Evolutionary conservation across 2,113 vertebrate genomes (phyloP).

Genomic region (Myodes glareolus): DNA sequence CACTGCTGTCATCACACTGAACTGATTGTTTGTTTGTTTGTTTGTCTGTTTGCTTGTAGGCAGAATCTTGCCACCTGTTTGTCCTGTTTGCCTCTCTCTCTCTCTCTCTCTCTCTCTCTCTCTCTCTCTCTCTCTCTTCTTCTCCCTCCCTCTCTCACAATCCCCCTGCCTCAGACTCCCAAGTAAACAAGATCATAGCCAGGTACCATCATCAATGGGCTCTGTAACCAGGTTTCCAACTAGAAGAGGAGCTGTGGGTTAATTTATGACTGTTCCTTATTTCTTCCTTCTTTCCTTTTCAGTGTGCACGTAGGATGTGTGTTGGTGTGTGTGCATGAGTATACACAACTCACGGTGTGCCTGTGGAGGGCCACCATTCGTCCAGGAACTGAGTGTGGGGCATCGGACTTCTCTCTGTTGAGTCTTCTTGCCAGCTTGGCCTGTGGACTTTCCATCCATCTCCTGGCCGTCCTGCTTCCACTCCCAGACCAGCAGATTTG

Average conservation of each 20-base stretch:
- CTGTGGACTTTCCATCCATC: background rate
- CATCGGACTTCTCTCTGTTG: background rate
- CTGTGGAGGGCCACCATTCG: background rate
- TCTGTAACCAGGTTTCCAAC: background rate
- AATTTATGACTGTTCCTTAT: background rate
- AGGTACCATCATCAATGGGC: too few relatives aligned
- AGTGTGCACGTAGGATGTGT: too few relatives aligned
- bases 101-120: too few relatives aligned
- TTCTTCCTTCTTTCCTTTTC: background rate
- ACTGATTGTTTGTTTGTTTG: too few relatives aligned
- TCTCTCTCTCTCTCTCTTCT: too few relatives aligned
- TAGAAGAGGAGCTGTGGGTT: background rate
- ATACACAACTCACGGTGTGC: background rate
- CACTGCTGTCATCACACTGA: background rate
- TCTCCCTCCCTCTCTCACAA: too few relatives aligned
- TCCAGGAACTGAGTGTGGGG: background rate
- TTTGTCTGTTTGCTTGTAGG: background rate
- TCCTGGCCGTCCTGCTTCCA: background rate
- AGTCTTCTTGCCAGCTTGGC: background rate
- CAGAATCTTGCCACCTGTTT: background rate
- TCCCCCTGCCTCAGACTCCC: background rate
- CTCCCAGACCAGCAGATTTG: background rate
- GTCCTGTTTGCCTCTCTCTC: too few relatives aligned
- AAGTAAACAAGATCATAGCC: background rate
- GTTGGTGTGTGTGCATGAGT: background rate